Percentiles rank a stretch among this genome's conserved stretches.
phyloP scores from a whole-genome alignment of 2,888 invertebrate genomes.

The Blastobasis adustella region DNA sequence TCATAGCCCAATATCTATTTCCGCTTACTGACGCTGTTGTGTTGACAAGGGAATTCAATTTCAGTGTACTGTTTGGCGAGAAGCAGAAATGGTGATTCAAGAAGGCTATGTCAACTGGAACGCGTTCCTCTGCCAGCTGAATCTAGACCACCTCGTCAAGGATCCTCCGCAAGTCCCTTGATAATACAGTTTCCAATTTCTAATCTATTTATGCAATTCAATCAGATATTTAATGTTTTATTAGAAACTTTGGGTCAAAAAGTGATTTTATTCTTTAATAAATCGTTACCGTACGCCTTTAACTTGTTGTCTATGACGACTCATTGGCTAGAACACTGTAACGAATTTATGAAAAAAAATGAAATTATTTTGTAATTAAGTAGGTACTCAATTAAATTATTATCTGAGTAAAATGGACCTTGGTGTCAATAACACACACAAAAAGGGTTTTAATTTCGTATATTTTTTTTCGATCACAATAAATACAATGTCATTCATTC shows the following conservation, averaged over 20 bases:
- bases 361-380: too few species aligned
- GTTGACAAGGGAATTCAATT: not conserved
- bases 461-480: slow-evolving; percentile 48
- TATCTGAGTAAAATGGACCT: too few species aligned
- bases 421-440: too few species aligned
- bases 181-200: too few species aligned
- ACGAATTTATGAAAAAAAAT: too few species aligned
- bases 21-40: not conserved
- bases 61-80: slow-evolving; percentile 57
- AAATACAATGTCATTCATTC: slow-evolving; percentile 36
- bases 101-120: slow-evolving; percentile 65
- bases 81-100: slow-evolving; percentile 42
- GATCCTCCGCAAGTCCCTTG: slow-evolving; percentile 28
- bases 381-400: too few species aligned
- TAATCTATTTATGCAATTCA: not conserved
- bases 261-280: not conserved
- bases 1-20: not conserved
- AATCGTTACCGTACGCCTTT: too few species aligned
- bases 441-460: too few species aligned
- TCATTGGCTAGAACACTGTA: too few species aligned
- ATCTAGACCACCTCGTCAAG: slow-evolving; percentile 62
- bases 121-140: slow-evolving; percentile 61
- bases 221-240: slow-evolving; percentile 1
- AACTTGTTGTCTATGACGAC: too few species aligned
- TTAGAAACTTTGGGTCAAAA: not conserved